A percentile compares a stretch with the other conserved stretches of the same genome.
Evolutionary conservation across 2,113 vertebrate species (phyloP).

Genomic region (Cebidichthys violaceus): DNA sequence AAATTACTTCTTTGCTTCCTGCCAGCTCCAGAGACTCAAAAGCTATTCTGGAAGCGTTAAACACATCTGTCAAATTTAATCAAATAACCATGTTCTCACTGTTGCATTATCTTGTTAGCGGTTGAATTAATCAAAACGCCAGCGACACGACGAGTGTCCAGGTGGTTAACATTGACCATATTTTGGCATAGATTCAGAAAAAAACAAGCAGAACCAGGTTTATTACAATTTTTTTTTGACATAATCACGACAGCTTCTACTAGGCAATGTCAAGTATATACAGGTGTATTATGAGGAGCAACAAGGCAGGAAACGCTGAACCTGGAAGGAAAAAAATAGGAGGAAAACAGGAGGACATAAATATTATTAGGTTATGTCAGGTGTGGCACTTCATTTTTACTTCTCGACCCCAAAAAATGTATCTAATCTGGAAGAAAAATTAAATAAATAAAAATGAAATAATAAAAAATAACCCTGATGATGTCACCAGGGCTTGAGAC

Average conservation of each 20-base stretch:
- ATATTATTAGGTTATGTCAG: neutral
- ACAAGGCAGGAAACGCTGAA: neutral
- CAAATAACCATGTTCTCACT: constrained; percentile 48
- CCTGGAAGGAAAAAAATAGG: neutral
- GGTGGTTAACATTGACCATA: constrained; percentile 4
- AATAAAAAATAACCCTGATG: neutral
- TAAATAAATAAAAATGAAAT: neutral
- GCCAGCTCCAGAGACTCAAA: constrained; percentile 55
- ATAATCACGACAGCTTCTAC: neutral
- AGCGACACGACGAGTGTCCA: constrained; percentile 10
- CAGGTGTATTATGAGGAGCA: neutral
- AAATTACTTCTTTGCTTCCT: constrained; percentile 66
- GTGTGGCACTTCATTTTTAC: neutral
- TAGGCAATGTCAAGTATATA: neutral
- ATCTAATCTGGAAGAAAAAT: neutral
- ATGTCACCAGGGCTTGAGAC: neutral
- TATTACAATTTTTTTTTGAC: neutral
- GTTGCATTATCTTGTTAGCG: constrained; percentile 43
- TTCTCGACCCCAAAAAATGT: neutral
- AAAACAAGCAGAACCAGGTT: neutral
- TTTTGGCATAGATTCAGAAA: constrained; percentile 14
- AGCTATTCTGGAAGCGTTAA: constrained; percentile 54
- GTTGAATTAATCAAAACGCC: constrained; percentile 45
- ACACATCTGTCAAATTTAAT: constrained; percentile 69
- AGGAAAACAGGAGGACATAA: neutral